These are phyloP conservation scores for Hyles vespertilio DNA, from an alignment of 1,140 invertebrate genomes.

Conservation along the genomic window DNA sequence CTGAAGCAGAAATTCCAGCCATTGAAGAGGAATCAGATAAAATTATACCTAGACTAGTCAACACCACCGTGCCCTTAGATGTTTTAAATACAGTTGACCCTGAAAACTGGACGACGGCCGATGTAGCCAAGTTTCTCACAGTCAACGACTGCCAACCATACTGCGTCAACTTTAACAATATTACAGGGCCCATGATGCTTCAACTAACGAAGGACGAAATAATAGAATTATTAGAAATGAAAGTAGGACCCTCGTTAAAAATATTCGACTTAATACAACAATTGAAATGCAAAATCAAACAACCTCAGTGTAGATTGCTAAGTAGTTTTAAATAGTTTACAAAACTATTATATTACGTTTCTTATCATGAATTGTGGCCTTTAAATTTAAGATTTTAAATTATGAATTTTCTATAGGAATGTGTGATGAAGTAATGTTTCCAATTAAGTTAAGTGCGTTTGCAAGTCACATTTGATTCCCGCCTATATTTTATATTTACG, in stretches of 20 bases:
- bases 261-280: conserved; percentile 94
- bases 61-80: conserved; percentile 63
- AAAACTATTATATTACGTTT: conserved; percentile 1
- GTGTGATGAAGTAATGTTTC: no score
- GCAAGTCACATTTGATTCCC: no score
- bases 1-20: conserved; percentile 22
- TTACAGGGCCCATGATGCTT: conserved; percentile 88
- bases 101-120: conserved; percentile 84
- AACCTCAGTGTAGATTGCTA: conserved; percentile 80
- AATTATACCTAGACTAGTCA: conserved; percentile 82
- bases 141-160: conserved; percentile 94
- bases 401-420: no score
- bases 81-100: conserved; percentile 56
- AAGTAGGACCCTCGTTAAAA: conserved; percentile 95
- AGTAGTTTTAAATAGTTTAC: conserved; percentile 43
- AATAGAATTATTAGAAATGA: conserved; percentile 91
- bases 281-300: conserved; percentile 88
- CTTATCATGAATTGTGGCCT: neutral
- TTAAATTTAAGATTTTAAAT: neutral
- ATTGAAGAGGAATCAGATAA: conserved; percentile 59
- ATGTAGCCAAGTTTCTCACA: conserved; percentile 91
- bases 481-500: no score
- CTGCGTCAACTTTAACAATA: conserved; percentile 89
- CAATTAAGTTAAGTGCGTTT: no score
- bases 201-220: conserved; percentile 92